Evolutionary conservation across 2,797 vertebrate species (phyloP).

Genomic region (Acanthurus lineatus): DNA sequence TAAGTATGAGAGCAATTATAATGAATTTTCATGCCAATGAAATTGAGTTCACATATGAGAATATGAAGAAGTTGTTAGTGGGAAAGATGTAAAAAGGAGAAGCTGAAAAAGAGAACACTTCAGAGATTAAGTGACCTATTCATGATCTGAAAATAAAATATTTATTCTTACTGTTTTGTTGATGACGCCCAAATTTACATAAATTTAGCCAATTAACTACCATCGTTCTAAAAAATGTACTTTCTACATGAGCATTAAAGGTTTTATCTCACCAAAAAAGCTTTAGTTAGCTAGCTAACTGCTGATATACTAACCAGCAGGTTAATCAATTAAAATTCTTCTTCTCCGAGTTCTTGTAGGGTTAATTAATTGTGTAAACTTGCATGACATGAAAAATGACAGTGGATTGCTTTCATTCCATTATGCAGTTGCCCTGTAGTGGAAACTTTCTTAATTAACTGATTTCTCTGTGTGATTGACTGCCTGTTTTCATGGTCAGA

Average conservation of each 20-base stretch:
- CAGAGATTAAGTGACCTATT: neutral
- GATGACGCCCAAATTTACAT: neutral
- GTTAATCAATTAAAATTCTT: too few relatives aligned
- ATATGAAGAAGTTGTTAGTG: neutral
- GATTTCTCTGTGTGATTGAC: too few relatives aligned
- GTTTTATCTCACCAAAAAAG: neutral
- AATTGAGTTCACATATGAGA: constrained; percentile 10
- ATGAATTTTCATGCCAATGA: constrained; percentile 24
- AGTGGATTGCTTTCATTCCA: neutral
- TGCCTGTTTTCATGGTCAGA: too few relatives aligned
- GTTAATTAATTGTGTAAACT: neutral
- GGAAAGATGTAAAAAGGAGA: neutral
- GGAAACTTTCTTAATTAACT: too few relatives aligned
- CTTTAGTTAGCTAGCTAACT: neutral
- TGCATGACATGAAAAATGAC: neutral
- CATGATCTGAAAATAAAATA: neutral
- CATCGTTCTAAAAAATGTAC: neutral
- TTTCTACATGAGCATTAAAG: neutral
- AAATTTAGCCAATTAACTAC: neutral
- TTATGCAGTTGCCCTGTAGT: neutral
- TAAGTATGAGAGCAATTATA: constrained; percentile 16
- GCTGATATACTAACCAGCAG: too few relatives aligned
- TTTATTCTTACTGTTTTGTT: neutral
- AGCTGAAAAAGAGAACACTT: neutral
- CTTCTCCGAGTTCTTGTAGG: too few relatives aligned